phyloP scores from a whole-genome alignment of 2,797 vertebrate species.

The Enteromius trimaculatus region DNA sequence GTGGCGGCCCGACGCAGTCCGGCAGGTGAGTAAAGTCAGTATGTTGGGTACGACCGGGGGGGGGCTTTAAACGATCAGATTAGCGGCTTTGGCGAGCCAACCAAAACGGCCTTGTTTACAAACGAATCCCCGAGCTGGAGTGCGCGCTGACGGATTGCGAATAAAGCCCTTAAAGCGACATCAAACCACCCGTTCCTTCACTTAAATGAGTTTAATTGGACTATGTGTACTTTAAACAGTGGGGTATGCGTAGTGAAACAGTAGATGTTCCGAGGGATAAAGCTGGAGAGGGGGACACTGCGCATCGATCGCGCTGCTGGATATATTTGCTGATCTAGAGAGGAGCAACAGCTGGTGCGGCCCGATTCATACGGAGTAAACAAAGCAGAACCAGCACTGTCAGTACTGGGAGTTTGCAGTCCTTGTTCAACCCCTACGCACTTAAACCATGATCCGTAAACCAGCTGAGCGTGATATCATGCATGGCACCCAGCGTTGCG shows the following conservation, averaged over 20 bases:
- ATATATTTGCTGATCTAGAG: constrained; percentile 23
- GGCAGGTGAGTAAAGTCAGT: constrained; percentile 70
- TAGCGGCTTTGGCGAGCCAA: constrained; percentile 50
- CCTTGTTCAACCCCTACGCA: not conserved
- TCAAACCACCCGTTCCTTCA: not conserved
- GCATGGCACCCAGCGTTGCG: constrained; percentile 73
- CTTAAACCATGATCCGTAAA: constrained; percentile 56
- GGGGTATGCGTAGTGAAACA: not conserved
- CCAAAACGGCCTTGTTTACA: constrained; percentile 84
- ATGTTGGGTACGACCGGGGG: not conserved
- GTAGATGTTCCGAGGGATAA: not conserved
- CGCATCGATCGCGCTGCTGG: constrained; percentile 29
- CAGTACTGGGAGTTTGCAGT: constrained; percentile 28
- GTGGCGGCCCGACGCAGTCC: constrained; percentile 39
- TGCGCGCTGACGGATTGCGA: constrained; percentile 62
- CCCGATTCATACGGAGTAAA: constrained; percentile 44
- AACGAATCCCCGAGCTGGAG: constrained; percentile 72
- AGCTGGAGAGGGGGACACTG: not conserved
- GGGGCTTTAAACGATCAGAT: not conserved
- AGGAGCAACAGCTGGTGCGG: constrained; percentile 48
- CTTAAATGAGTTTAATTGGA: not conserved
- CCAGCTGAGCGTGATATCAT: constrained; percentile 68
- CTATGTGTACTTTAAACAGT: not conserved
- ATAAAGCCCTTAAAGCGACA: not conserved
- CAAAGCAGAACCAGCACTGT: constrained; percentile 41